Percentiles rank a stretch among this genome's conserved stretches.
Evolutionary conservation across 2,797 vertebrate genomes (phyloP).

Genomic region (Eulemur coronatus): DNA sequence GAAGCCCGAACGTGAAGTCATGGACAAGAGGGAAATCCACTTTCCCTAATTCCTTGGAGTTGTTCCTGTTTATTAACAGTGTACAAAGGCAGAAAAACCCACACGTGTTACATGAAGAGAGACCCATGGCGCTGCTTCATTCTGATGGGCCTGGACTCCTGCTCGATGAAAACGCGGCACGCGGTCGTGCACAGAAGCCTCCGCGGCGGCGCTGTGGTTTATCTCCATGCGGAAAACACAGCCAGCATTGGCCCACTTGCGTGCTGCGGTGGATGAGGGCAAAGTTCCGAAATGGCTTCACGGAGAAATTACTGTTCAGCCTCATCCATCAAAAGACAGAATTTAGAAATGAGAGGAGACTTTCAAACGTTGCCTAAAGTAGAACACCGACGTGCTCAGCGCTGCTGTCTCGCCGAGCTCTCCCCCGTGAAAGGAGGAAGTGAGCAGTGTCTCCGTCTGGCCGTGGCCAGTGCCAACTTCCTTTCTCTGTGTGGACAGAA

Average conservation of each 20-base stretch:
- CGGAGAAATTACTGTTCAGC: background rate
- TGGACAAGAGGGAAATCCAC: background rate
- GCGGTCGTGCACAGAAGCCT: fast-evolving
- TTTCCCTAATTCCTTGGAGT: too few species aligned
- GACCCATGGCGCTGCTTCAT: background rate
- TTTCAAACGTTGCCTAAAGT: background rate
- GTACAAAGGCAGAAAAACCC: background rate
- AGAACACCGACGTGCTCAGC: background rate
- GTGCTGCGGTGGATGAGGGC: too few species aligned
- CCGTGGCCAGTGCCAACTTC: fast-evolving
- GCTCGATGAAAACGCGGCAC: fast-evolving
- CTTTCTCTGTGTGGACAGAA: too few species aligned
- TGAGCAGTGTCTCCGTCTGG: too few species aligned
- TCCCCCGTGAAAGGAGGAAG: background rate
- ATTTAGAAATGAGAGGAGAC: background rate
- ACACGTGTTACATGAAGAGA: background rate
- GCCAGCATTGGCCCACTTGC: background rate
- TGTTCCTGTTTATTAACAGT: too few species aligned
- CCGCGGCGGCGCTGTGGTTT: background rate
- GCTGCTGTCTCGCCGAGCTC: background rate
- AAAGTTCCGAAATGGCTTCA: background rate
- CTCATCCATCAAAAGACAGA: background rate
- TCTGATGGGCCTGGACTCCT: background rate
- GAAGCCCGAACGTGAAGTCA: background rate
- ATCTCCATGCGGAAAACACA: background rate